Evolutionary conservation across 2,888 invertebrate genomes (phyloP).

Genomic region (Lochmaea capreae): DNA sequence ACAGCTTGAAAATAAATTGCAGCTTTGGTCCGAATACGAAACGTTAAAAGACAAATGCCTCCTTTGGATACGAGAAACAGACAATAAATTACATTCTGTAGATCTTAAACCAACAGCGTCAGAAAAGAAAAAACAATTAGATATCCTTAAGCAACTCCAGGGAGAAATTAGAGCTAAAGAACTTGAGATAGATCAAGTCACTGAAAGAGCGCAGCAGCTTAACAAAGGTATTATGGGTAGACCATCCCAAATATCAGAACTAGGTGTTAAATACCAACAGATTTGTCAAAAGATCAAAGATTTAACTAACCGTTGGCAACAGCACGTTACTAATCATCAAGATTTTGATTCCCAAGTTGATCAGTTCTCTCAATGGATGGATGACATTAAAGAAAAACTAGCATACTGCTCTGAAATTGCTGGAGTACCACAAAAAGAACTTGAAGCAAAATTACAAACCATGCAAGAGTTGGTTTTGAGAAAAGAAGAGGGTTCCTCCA

Average conservation of each 20-base stretch:
- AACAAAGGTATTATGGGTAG: constrained; percentile 81
- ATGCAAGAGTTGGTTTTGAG: constrained; percentile 89
- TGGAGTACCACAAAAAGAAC: constrained; percentile 84
- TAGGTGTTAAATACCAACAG: constrained; percentile 93
- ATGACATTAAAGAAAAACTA: constrained; percentile 78
- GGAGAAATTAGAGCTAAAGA: constrained; percentile 92
- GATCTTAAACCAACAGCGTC: constrained; percentile 84
- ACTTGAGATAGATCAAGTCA: constrained; percentile 91
- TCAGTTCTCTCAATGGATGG: constrained; percentile 77
- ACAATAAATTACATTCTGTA: constrained; percentile 87
- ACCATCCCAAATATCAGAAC: constrained; percentile 86
- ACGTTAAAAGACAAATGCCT: constrained; percentile 85
- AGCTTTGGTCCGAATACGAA: constrained; percentile 94
- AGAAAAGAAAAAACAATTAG: constrained; percentile 88
- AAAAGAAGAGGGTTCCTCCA: constrained; percentile 92
- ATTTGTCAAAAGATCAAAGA: constrained; percentile 92
- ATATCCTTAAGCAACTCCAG: constrained; percentile 81
- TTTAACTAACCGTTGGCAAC: constrained; percentile 90
- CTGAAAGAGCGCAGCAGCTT: constrained; percentile 88
- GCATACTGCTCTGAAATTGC: constrained; percentile 84
- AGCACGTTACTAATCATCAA: constrained; percentile 88
- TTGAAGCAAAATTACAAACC: constrained; percentile 85
- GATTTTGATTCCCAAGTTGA: constrained; percentile 82
- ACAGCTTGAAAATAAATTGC: constrained; percentile 82
- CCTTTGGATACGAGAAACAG: constrained; percentile 89